Conservation (phyloP, 2,888 invertebrate genomes). For the Incurvaria masculella region DNA sequence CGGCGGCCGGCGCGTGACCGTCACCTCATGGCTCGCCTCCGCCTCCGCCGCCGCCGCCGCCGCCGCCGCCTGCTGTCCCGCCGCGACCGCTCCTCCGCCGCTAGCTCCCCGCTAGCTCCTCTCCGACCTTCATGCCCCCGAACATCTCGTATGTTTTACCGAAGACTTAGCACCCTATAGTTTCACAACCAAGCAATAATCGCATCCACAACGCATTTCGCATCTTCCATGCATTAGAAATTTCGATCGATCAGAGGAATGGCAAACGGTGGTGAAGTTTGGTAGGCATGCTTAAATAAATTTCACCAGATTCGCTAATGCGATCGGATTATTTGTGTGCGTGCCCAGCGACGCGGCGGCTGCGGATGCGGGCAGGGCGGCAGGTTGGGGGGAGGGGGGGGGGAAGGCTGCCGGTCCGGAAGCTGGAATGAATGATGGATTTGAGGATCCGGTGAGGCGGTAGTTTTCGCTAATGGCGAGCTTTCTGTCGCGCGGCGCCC, state of each 20-base stretch:
- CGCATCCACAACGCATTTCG: no score
- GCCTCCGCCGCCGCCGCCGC: constrained; percentile 16
- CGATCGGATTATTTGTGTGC: not conserved
- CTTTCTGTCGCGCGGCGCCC: no score
- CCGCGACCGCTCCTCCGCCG: not conserved
- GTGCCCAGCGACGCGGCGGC: not conserved
- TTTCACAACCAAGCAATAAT: no score
- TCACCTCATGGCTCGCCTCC: constrained; percentile 44
- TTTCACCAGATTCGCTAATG: not conserved
- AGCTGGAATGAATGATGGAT: not conserved
- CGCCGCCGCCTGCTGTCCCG: constrained; percentile 5
- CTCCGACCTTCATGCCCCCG: not conserved
- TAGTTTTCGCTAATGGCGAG: not conserved
- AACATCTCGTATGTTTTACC: not conserved
- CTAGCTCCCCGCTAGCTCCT: not conserved
- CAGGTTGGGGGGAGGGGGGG: not conserved
- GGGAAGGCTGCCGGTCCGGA: not conserved
- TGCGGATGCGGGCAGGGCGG: not conserved
- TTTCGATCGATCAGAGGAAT: not conserved
- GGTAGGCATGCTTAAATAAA: not conserved
- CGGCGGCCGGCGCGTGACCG: constrained; percentile 47
- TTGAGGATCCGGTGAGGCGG: not conserved
- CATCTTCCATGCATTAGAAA: not conserved
- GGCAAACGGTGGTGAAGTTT: not conserved
- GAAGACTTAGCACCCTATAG: not conserved